Evolutionary conservation across 2,113 vertebrate species (phyloP), one percentile per base, ranked within the genome.

Genomic region (Phycodurus eques): DNA sequence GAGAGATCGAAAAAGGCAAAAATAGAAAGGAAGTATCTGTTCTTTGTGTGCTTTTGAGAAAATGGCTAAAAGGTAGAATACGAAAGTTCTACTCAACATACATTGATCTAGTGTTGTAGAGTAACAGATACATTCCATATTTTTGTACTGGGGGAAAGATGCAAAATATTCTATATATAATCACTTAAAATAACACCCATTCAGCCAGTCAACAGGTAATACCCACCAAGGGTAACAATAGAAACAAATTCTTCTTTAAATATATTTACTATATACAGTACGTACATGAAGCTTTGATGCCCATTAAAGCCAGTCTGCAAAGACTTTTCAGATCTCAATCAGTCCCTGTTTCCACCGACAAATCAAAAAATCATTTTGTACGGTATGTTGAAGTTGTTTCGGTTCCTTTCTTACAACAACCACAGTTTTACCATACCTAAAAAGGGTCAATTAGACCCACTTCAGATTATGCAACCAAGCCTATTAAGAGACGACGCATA

Each of bases 271-370:
- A 39, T 39, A 39, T 39, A 39, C 35, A 39, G 35, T 39, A 65
- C 43, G 63, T 80, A 69, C 59, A 70, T 9, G 0, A 71, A 68
- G 51, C 66, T 53, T 66, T 6, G 13, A 53, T 73, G 80, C 80
- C 82, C 74, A 70, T 70, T 85, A 75, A 82, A 79, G 74, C 54
- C 42, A 73, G 70, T 72, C 77, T 67, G 73, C 73, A 82, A 81
- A 73, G 53, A 46, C 62, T 71, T 88, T 86, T 89, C 77, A 90
- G 63, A 81, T 79, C 82, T 75, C 85, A 35, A 68, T 82, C 72
- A 67, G 68, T 70, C 69, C 73, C 71, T 77, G 76, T 75, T 7
- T 57, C 7, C 54, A 27, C 54, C n/a, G 9, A 57, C 11, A 9
- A 59, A 13, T 59, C 54, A n/a, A 39, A 39, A 39, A 39, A 27